Conservation (phyloP, 2,113 vertebrate species). For the Psephotus haematonotus region DNA sequence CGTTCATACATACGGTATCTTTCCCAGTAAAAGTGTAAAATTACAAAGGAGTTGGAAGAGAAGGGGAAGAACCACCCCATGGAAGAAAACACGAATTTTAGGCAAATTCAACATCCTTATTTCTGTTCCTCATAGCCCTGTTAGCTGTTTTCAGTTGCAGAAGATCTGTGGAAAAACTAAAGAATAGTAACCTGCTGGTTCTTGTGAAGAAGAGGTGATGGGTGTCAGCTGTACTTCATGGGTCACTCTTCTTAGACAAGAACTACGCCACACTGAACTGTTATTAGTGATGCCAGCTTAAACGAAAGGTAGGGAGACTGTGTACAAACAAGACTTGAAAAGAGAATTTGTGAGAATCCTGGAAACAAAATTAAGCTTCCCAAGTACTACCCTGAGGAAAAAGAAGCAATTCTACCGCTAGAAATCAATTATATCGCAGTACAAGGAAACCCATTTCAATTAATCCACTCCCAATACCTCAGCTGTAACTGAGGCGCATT, state of each 20-base stretch:
- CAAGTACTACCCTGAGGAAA: neutral
- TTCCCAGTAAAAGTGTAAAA: neutral
- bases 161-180: neutral
- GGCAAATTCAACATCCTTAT: neutral
- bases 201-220: neutral
- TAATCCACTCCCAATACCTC: neutral
- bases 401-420: neutral
- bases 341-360: neutral
- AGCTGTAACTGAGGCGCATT: neutral
- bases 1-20: neutral
- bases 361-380: neutral
- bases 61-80: neutral
- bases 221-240: neutral
- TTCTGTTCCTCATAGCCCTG: neutral
- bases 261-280: neutral
- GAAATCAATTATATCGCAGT: constrained; percentile 8
- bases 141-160: neutral
- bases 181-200: neutral
- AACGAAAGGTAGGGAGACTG: neutral
- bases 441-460: constrained; percentile 2
- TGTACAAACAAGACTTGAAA: neutral
- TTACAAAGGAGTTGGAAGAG: neutral
- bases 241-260: neutral
- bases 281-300: neutral
- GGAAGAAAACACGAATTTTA: neutral